Conservation (phyloP, 2,888 invertebrate species). For the Saturnia pavonia region DNA sequence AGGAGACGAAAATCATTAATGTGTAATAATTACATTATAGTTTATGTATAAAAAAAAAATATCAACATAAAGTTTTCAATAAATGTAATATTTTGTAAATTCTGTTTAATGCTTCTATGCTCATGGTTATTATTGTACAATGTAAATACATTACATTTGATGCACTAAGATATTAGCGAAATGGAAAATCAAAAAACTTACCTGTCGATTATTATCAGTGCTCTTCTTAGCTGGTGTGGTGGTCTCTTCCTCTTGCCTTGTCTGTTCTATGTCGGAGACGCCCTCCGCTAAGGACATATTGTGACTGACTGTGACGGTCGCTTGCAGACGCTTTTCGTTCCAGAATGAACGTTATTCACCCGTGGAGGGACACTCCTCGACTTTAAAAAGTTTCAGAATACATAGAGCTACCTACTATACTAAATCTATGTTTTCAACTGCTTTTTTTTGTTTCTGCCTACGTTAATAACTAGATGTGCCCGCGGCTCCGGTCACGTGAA, state of each 20-base stretch:
- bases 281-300: constrained; percentile 77
- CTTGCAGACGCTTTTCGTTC: constrained; percentile 57
- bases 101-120: too few species aligned
- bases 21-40: too few species aligned
- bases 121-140: too few species aligned
- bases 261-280: constrained; percentile 67
- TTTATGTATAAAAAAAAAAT: too few species aligned
- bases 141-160: too few species aligned
- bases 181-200: constrained; percentile 15
- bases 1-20: too few species aligned
- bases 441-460: neutral
- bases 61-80: too few species aligned
- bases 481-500: too few species aligned
- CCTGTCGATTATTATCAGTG: constrained; percentile 40
- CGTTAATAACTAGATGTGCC: too few species aligned
- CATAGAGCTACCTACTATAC: constrained; percentile 52
- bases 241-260: constrained; percentile 38
- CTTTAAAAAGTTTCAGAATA: constrained; percentile 24
- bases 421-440: constrained; percentile 15
- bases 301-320: constrained; percentile 59
- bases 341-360: constrained; percentile 55
- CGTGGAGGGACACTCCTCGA: constrained; percentile 64
- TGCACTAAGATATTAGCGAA: neutral
- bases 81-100: too few species aligned
- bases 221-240: constrained; percentile 40